Percentiles rank a stretch among this genome's conserved stretches.
Evolutionary conservation across 92 coral and sea anemone genomes (phyloP).

Genomic region (Hydrozoanthus gracilis): DNA sequence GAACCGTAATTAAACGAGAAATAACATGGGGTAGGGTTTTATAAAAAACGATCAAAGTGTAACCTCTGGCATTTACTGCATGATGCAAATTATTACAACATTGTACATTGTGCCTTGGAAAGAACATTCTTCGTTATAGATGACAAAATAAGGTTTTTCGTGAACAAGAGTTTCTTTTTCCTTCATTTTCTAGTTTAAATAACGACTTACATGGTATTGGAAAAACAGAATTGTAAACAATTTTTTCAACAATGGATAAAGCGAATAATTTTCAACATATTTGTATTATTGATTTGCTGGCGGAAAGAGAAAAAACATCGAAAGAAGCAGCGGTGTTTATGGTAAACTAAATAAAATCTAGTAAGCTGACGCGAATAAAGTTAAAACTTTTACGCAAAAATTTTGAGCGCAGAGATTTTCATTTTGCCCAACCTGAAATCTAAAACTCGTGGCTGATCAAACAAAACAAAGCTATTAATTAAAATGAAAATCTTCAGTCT

Average conservation of each 20-base stretch:
- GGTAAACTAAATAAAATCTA: no score
- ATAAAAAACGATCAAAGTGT: background rate
- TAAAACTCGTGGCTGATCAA: no score
- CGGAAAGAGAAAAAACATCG: no score
- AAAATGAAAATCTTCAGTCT: background rate
- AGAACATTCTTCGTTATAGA: background rate
- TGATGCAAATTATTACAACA: background rate
- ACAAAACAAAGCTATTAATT: background rate
- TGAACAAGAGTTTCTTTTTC: background rate
- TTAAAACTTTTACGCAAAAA: no score
- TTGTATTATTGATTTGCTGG: no score
- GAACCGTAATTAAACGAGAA: background rate
- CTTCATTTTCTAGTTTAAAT: background rate
- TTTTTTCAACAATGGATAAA: no score
- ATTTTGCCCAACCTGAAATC: no score
- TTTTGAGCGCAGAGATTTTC: no score
- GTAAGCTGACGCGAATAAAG: no score
- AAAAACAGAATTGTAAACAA: no score
- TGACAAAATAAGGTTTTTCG: background rate
- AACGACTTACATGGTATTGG: background rate
- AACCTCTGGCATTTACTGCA: constrained; percentile 13
- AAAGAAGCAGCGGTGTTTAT: no score
- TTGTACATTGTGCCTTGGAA: background rate
- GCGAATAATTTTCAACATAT: background rate
- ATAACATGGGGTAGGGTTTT: background rate